These are phyloP conservation scores for Pyrocoelia pectoralis DNA, from an alignment of 2,888 invertebrate genomes.

Conservation along the genomic window DNA sequence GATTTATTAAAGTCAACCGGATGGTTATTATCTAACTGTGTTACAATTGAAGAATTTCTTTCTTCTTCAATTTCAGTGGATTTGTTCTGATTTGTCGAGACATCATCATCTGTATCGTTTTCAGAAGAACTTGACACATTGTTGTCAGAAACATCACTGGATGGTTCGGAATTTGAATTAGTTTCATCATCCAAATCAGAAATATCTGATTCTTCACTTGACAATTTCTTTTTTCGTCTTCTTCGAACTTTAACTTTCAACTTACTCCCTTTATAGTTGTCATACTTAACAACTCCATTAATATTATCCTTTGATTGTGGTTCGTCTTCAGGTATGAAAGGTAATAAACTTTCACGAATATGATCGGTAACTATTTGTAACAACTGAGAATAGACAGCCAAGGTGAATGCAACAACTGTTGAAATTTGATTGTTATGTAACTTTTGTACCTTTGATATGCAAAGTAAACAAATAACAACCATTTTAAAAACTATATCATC, in stretches of 20 bases:
- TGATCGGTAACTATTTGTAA: conserved; percentile 61
- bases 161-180: conserved; percentile 21
- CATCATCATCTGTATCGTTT: conserved; percentile 20
- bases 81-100: neutral
- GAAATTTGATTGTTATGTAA: conserved; percentile 81
- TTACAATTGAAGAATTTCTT: neutral
- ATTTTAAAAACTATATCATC: conserved; percentile 83
- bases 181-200: conserved; percentile 24
- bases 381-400: conserved; percentile 82
- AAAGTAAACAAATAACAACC: conserved; percentile 81
- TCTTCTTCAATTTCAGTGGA: neutral
- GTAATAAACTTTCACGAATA: conserved; percentile 58
- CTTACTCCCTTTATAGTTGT: conserved; percentile 26
- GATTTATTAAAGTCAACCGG: conserved; percentile 24
- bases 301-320: neutral
- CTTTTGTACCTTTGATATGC: conserved; percentile 77
- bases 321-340: conserved; percentile 55
- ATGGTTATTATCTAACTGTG: conserved; percentile 18
- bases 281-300: conserved; percentile 10
- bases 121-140: conserved; percentile 22
- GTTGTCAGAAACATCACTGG: conserved; percentile 18
- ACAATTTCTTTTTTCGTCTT: conserved; percentile 24
- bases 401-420: conserved; percentile 82
- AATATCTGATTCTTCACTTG: conserved; percentile 33
- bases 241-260: conserved; percentile 25